A percentile compares a stretch with the other conserved stretches of the same genome.
Evolutionary conservation across 53 echinoderm and acorn worm species (phyloP).

Genomic region (Holothuria leucospilota): DNA sequence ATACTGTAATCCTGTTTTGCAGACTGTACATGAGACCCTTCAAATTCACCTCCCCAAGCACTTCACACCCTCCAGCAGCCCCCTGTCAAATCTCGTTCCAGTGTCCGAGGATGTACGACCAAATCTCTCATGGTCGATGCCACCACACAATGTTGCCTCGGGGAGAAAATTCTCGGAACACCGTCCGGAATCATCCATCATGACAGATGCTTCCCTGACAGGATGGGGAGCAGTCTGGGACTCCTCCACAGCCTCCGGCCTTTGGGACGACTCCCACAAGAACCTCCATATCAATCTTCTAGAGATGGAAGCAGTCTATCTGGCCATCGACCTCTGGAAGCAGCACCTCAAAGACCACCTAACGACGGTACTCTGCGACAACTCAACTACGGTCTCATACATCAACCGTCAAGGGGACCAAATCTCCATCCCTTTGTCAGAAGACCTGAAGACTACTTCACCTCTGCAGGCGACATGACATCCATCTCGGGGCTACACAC

Average conservation of each 20-base stretch:
- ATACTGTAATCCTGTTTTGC: neutral
- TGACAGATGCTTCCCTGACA: conserved; percentile 40
- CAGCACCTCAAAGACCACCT: neutral
- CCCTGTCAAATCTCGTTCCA: neutral
- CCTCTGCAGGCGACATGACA: neutral
- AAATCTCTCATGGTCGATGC: neutral
- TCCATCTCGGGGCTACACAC: conserved; percentile 12
- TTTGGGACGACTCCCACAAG: neutral
- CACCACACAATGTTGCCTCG: neutral
- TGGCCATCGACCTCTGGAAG: neutral
- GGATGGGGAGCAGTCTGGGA: conserved; percentile 45
- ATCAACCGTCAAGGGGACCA: conserved; percentile 56
- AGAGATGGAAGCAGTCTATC: conserved; percentile 47
- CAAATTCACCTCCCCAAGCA: conserved; percentile 23
- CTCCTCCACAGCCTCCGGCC: neutral
- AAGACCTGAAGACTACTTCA: conserved; percentile 24
- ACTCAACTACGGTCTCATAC: conserved; percentile 55
- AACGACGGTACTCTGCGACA: conserved; percentile 34
- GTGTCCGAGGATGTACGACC: neutral
- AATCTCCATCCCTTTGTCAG: conserved; percentile 38
- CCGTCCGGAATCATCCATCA: neutral
- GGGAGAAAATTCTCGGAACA: neutral
- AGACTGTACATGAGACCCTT: conserved; percentile 27
- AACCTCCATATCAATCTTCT: conserved; percentile 44
- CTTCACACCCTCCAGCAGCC: neutral